Percentiles rank a stretch among this genome's conserved stretches.
Evolutionary conservation across 2,113 vertebrate species (phyloP).

Genomic region (Rhadina sibilatrix): DNA sequence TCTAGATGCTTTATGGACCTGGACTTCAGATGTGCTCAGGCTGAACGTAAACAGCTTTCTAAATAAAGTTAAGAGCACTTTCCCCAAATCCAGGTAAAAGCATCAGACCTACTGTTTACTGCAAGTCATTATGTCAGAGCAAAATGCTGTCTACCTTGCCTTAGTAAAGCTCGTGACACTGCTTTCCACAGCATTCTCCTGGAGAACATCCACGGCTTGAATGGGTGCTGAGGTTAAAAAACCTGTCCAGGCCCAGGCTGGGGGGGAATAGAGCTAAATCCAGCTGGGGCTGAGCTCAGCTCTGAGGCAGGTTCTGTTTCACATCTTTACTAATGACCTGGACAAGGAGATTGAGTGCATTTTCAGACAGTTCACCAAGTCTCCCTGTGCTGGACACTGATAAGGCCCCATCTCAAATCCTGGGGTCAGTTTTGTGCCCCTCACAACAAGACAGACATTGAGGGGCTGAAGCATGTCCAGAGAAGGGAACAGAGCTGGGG

Average conservation of each 20-base stretch:
- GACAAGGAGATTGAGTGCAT: fast-evolving
- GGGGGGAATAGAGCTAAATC: neutral
- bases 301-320: neutral
- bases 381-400: neutral
- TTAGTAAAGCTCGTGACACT: neutral
- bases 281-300: neutral
- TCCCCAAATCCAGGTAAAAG: neutral
- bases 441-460: neutral
- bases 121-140: neutral
- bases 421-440: neutral
- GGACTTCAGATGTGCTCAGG: neutral
- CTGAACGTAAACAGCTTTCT: neutral
- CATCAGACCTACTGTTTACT: neutral
- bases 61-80: neutral
- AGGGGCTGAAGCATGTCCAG: neutral
- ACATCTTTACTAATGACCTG: neutral
- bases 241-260: neutral
- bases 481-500: neutral
- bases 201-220: neutral
- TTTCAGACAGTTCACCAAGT: neutral
- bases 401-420: neutral
- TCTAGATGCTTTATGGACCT: neutral
- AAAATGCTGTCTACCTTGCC: neutral
- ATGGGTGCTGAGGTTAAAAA: neutral
- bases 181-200: neutral